These are phyloP conservation scores for Heliconius hermathena DNA, from an alignment of 1,140 invertebrate genomes.

Conservation along the genomic window DNA sequence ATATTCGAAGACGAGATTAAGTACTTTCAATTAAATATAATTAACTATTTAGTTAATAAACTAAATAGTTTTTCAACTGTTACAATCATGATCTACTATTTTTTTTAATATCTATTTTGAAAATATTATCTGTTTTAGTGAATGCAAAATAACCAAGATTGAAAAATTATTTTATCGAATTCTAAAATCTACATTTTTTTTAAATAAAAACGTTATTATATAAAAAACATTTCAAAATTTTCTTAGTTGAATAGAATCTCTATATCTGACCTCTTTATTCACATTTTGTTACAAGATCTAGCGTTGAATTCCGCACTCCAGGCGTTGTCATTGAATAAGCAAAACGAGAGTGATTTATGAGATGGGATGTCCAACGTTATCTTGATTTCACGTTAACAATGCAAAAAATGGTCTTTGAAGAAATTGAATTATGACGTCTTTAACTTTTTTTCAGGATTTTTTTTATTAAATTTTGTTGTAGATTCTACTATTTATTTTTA, in stretches of 20 bases:
- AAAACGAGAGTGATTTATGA: conserved; percentile 5
- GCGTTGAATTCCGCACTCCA: background rate
- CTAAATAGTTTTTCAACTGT: too few relatives aligned
- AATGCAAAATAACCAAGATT: too few relatives aligned
- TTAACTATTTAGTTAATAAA: too few relatives aligned
- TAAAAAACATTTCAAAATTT: background rate
- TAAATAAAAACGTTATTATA: too few relatives aligned
- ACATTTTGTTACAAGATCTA: background rate
- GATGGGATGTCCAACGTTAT: conserved; percentile 8
- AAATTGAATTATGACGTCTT: background rate
- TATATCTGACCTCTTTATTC: background rate
- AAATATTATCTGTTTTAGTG: too few relatives aligned
- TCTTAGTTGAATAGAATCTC: background rate
- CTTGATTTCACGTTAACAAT: conserved; percentile 12
- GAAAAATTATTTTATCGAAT: too few relatives aligned
- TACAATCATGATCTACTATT: too few relatives aligned
- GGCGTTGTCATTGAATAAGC: background rate
- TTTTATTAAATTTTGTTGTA: background rate
- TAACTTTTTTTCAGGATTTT: background rate
- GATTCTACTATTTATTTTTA: too few relatives aligned
- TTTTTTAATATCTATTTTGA: too few relatives aligned
- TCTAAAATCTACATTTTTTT: too few relatives aligned
- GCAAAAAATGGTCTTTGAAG: background rate
- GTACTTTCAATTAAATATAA: too few relatives aligned
- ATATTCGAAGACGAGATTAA: too few relatives aligned